phyloP scores from a whole-genome alignment of 1,140 invertebrate genomes.

The Lamellibrachia luymesi region DNA sequence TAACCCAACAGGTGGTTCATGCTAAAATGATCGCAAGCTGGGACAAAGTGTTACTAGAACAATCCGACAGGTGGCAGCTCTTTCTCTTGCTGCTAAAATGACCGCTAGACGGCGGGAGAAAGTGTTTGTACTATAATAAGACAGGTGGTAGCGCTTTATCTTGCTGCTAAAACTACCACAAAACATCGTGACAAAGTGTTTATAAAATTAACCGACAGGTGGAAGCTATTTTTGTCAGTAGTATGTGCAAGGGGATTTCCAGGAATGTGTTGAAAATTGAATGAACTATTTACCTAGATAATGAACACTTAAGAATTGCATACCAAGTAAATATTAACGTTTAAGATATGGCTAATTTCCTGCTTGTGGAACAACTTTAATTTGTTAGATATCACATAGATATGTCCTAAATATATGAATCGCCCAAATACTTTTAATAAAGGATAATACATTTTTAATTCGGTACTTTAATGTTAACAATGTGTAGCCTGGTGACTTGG shows the following conservation, averaged over 20 bases:
- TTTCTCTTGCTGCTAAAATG: background rate
- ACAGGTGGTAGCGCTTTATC: background rate
- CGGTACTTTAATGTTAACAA: no score
- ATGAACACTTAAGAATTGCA: background rate
- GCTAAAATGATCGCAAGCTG: background rate
- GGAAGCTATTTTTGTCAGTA: background rate
- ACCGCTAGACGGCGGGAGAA: background rate
- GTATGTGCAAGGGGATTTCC: background rate
- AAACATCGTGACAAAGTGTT: background rate
- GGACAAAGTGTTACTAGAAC: background rate
- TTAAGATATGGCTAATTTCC: background rate
- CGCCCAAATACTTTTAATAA: no score
- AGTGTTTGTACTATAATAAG: background rate
- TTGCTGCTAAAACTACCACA: background rate
- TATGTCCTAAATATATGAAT: no score
- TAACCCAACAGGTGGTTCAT: background rate
- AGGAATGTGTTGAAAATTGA: background rate
- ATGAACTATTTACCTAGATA: background rate
- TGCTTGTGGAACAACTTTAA: no score
- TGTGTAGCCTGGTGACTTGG: no score
- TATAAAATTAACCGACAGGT: background rate
- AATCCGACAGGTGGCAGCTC: background rate
- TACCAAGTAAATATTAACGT: background rate
- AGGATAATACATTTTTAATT: no score
- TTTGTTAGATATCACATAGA: no score